Conservation (phyloP, 2,888 invertebrate genomes). For the Neoitamus cyanurus region DNA sequence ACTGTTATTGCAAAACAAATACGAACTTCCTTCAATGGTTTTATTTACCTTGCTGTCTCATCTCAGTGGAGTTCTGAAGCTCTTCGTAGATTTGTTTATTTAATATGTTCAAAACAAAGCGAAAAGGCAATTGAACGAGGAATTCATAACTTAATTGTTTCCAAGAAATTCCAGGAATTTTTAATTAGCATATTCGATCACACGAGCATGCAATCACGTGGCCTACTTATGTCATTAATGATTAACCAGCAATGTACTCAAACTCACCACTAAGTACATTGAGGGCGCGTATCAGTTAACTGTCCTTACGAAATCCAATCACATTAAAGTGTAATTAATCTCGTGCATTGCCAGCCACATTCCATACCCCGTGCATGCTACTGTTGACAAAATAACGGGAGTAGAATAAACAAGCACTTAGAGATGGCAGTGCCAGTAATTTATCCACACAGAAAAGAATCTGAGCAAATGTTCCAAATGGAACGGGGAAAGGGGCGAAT, state of each 20-base stretch:
- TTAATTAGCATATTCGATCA: background rate
- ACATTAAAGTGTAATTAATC: constrained; percentile 16
- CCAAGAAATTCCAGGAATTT: background rate
- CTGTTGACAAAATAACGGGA: background rate
- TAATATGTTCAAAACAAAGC: background rate
- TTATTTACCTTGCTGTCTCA: background rate
- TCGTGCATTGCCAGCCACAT: background rate
- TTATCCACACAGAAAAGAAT: background rate
- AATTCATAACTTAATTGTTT: background rate
- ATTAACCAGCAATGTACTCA: background rate
- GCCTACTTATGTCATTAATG: background rate
- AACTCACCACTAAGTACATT: background rate
- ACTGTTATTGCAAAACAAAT: background rate
- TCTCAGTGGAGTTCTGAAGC: background rate
- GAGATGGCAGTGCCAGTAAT: background rate
- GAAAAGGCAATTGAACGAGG: background rate
- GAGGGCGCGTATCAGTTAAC: background rate
- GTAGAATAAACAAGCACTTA: background rate
- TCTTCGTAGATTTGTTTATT: background rate
- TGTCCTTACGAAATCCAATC: background rate
- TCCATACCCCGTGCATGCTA: background rate
- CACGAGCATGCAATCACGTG: background rate
- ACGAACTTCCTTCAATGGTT: background rate
- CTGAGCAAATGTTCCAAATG: background rate
- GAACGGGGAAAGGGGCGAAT: background rate